A percentile compares a stretch with the other conserved stretches of the same genome.
phyloP scores from a whole-genome alignment of 2,888 invertebrate species.

The Cheilosia urbana region DNA sequence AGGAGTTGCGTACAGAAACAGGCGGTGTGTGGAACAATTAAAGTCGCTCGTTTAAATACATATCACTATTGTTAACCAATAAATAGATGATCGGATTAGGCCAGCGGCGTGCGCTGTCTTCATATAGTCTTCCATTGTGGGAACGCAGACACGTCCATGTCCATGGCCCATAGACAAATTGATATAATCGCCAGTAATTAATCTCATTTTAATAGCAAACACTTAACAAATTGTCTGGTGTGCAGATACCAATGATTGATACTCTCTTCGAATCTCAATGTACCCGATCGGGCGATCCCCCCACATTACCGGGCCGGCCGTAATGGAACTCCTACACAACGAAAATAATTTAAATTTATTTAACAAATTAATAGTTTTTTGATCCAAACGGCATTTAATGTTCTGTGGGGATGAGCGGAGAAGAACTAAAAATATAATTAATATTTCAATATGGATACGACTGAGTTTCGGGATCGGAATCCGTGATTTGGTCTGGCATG shows the following conservation, averaged over 20 bases:
- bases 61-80: constrained; percentile 52
- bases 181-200: constrained; percentile 66
- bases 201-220: constrained; percentile 74
- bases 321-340: constrained; percentile 61
- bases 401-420: constrained; percentile 12
- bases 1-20: neutral
- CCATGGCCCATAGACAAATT: constrained; percentile 66
- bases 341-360: constrained; percentile 51
- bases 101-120: constrained; percentile 52
- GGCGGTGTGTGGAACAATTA: constrained; percentile 33
- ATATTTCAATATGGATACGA: constrained; percentile 52
- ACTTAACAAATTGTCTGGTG: constrained; percentile 72
- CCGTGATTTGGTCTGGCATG: constrained; percentile 64
- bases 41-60: constrained; percentile 11
- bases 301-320: neutral
- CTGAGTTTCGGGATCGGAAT: constrained; percentile 52
- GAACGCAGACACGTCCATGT: constrained; percentile 36
- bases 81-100: constrained; percentile 56
- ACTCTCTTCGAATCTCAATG: constrained; percentile 26
- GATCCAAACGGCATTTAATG: constrained; percentile 55
- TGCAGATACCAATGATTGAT: constrained; percentile 67
- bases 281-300: neutral
- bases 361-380: constrained; percentile 64
- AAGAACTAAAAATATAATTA: constrained; percentile 49
- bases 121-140: constrained; percentile 46